A percentile compares a stretch with the other conserved stretches of the same genome.
Evolutionary conservation across 2,797 vertebrate species (phyloP).

Genomic region (Syngnathus rostellatus): DNA sequence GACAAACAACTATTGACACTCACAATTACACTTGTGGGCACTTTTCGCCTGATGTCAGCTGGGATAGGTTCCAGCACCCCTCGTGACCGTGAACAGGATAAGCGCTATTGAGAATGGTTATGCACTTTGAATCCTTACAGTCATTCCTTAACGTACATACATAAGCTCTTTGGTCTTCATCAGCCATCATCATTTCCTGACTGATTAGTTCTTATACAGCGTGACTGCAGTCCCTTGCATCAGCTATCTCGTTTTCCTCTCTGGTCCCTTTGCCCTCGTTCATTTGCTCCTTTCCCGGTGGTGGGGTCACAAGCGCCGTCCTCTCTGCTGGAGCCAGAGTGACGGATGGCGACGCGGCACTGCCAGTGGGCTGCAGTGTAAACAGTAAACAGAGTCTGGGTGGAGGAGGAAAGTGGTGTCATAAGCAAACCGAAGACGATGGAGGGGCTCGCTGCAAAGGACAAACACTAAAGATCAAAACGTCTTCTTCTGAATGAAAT

Average conservation of each 20-base stretch:
- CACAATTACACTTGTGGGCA: too few species aligned
- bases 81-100: too few species aligned
- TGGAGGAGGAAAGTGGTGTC: conserved; percentile 25
- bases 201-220: not conserved
- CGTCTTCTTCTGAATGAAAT: conserved; percentile 8
- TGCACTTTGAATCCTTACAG: not conserved
- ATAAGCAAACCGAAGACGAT: conserved; percentile 34
- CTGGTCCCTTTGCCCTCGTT: conserved; percentile 6
- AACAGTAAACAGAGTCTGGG: conserved; percentile 45
- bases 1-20: too few species aligned
- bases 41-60: too few species aligned
- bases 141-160: too few species aligned
- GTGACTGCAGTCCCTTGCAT: not conserved
- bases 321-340: conserved; percentile 52
- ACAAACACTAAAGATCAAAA: conserved; percentile 34
- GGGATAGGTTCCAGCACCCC: too few species aligned
- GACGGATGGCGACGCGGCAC: conserved; percentile 46
- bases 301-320: conserved; percentile 48
- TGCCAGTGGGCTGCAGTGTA: conserved; percentile 39
- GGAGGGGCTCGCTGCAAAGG: conserved; percentile 14
- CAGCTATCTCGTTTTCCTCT: conserved; percentile 3
- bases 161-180: not conserved
- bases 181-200: not conserved
- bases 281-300: conserved; percentile 38
- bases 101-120: too few species aligned